Evolutionary conservation across 2,888 invertebrate genomes (phyloP).

Genomic region (Entomobrya multifasciata): DNA sequence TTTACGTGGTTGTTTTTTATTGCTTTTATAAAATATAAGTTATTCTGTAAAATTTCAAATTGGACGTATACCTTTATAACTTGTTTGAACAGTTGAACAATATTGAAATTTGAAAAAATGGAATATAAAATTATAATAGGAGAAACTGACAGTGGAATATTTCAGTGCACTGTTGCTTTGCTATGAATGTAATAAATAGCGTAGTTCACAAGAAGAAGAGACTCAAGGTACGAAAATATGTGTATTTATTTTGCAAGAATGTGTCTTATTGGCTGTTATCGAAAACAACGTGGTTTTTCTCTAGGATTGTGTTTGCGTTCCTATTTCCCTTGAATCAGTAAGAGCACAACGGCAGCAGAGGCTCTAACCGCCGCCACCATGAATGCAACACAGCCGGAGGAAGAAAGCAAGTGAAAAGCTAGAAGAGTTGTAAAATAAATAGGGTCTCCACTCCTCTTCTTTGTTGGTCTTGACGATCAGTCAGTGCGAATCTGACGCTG

Average conservation of each 20-base stretch:
- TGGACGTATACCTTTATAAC: too few species aligned
- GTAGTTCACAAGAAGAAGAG: too few species aligned
- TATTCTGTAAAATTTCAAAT: too few species aligned
- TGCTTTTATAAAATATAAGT: too few species aligned
- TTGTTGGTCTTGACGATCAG: slow-evolving; percentile 46
- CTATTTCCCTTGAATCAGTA: background rate
- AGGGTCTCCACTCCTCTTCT: slow-evolving; percentile 72
- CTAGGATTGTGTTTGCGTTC: background rate
- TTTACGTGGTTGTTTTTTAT: too few species aligned
- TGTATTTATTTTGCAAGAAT: background rate
- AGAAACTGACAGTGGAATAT: too few species aligned
- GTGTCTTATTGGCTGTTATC: too few species aligned
- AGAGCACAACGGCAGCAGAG: background rate
- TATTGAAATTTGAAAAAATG: too few species aligned
- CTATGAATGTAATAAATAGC: too few species aligned
- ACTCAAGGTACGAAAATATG: background rate
- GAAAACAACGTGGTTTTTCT: slow-evolving; percentile 9
- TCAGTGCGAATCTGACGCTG: slow-evolving; percentile 80
- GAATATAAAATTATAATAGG: too few species aligned
- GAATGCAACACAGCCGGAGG: slow-evolving; percentile 66
- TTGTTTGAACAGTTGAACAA: too few species aligned
- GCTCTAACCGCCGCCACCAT: background rate
- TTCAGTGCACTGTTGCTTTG: too few species aligned
- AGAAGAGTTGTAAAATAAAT: slow-evolving; percentile 79
- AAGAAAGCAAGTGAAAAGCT: slow-evolving; percentile 76